Evolutionary conservation across 2,888 invertebrate genomes (phyloP), one percentile per base, ranked within the genome.

Genomic region (Protonemura montana): DNA sequence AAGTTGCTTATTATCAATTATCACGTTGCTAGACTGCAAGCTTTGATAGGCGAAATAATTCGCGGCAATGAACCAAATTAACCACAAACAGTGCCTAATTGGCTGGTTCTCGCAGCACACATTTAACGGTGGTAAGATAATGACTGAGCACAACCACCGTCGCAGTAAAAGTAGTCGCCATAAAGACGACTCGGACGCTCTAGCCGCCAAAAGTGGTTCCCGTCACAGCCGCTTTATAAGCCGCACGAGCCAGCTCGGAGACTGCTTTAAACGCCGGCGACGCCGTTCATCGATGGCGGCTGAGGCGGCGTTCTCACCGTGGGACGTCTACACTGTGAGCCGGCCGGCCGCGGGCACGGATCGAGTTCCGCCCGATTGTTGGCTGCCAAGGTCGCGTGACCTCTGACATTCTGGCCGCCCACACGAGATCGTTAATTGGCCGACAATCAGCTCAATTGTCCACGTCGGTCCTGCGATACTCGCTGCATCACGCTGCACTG

Each of bases 321-420:
- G 59, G 59, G 59, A 59, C 59, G 59, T 59, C 59, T 35, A 35
- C 35, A 35, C 35, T 59, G 16, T 59, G 21, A 10, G 13, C 13
- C 21, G 59, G 41, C 41, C 59, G 59, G 21, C 16, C 59, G 59
- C 59, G 59, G 59, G 16, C 59, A 7, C 6, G 21, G 59, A 59
- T 59, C 59, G 59, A 59, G 59, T 59, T 59, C 59, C 59, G 59
- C 59, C 59, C 59, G 59, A 59, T 59, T 59, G 59, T 59, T 59
- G 59, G 16, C 59, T 10, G 59, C 21, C 59, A 59, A 59, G 59
- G 59, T 10, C 59, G 13, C 16, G 16, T 59, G 59, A 59, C 59
- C 59, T 59, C 59, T 59, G 59, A 59, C 59, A 59, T 59, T 59
- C 59, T 59, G 59, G 59, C 59, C 59, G 59, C 59, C 59, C 59